Conservation (phyloP, 2,888 invertebrate genomes). For the Zele albiditarsus region DNA sequence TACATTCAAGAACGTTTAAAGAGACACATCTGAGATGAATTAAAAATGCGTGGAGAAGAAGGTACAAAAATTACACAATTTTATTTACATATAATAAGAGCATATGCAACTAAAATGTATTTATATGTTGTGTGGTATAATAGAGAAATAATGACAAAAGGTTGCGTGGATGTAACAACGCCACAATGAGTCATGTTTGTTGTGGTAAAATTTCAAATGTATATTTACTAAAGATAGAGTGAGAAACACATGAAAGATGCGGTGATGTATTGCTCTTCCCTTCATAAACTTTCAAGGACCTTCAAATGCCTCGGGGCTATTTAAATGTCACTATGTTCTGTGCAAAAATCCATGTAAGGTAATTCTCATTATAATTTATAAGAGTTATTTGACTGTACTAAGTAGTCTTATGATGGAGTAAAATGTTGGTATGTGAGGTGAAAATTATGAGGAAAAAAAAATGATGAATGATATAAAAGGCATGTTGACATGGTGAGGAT, state of each 20-base stretch:
- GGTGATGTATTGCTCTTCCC: neutral
- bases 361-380: slow-evolving; percentile 16
- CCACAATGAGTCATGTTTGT: neutral
- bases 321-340: slow-evolving; percentile 30
- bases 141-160: neutral
- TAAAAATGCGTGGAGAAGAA: neutral
- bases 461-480: no score
- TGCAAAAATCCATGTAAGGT: slow-evolving; percentile 24
- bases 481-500: no score
- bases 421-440: no score
- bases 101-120: neutral
- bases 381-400: no score
- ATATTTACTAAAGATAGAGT: neutral
- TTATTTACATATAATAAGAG: slow-evolving; percentile 24
- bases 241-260: neutral
- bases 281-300: slow-evolving; percentile 29
- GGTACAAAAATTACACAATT: neutral
- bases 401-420: no score
- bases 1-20: neutral
- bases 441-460: no score
- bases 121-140: neutral
- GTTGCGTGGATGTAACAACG: neutral
- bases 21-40: neutral
- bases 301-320: slow-evolving; percentile 8
- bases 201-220: neutral